Percentiles rank a stretch among this genome's conserved stretches.
These are phyloP conservation scores for Coptotermes formosanus DNA, from an alignment of 1,140 invertebrate species.

Conservation along the genomic window DNA sequence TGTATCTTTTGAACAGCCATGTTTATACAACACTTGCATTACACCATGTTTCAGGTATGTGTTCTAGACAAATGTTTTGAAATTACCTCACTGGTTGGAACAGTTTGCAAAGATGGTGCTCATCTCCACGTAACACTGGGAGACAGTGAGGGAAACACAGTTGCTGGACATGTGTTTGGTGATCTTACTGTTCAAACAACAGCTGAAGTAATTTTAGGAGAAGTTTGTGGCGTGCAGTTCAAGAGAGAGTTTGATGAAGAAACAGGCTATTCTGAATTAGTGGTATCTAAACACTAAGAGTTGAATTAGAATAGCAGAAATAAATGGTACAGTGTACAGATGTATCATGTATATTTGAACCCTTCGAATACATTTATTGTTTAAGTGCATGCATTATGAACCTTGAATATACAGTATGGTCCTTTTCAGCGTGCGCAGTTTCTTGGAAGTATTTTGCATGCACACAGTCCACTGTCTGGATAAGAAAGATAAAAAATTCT, in stretches of 20 bases:
- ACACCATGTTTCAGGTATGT: conserved; percentile 38
- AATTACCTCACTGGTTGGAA: conserved; percentile 50
- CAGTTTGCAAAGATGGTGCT: conserved; percentile 43
- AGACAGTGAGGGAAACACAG: conserved; percentile 44
- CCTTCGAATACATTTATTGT: no score
- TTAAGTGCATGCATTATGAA: no score
- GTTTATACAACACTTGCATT: no score
- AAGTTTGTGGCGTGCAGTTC: conserved; percentile 42
- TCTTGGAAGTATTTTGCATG: no score
- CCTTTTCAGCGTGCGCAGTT: no score
- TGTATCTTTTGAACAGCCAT: no score
- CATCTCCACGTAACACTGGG: conserved; percentile 50
- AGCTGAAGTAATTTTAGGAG: conserved; percentile 49
- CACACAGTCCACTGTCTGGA: no score
- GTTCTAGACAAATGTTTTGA: conserved; percentile 46
- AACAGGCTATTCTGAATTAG: conserved; percentile 48
- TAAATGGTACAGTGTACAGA: no score
- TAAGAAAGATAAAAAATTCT: no score
- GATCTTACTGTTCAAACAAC: conserved; percentile 51
- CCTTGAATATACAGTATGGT: no score
- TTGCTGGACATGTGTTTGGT: conserved; percentile 51
- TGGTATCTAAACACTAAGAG: conserved; percentile 35
- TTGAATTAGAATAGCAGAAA: no score
- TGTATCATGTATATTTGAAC: no score
- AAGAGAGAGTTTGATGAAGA: conserved; percentile 41